Evolutionary conservation across 2,113 vertebrate species (phyloP).

Genomic region (Chunga burmeisteri): DNA sequence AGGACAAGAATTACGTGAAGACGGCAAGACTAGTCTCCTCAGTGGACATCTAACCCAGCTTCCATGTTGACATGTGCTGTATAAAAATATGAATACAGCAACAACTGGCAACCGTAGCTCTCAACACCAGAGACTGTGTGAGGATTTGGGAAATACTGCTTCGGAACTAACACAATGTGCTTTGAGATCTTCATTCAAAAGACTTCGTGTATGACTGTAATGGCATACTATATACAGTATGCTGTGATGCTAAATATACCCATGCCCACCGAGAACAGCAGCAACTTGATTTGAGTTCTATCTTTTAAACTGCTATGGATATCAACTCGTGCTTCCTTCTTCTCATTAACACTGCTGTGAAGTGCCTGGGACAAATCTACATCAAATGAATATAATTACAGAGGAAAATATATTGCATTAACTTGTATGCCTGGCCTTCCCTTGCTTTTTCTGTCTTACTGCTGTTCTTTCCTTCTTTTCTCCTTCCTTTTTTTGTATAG

Average conservation of each 20-base stretch:
- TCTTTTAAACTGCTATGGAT: neutral
- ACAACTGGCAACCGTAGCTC: neutral
- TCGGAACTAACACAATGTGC: neutral
- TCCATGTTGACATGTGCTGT: neutral
- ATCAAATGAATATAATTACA: slow-evolving; percentile 49
- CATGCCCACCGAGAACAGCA: neutral
- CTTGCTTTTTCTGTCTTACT: neutral
- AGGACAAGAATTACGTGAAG: neutral
- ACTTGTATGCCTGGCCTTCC: neutral
- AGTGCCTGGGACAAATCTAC: slow-evolving; percentile 32
- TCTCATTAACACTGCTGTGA: slow-evolving; percentile 35
- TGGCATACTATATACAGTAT: neutral
- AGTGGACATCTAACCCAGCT: neutral
- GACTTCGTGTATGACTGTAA: neutral
- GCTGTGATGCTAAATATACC: slow-evolving; percentile 33
- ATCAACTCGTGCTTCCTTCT: slow-evolving; percentile 11
- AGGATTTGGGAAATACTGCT: neutral
- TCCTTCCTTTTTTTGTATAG: neutral
- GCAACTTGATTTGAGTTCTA: neutral
- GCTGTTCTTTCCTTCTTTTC: neutral
- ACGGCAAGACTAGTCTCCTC: neutral
- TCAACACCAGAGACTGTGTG: neutral
- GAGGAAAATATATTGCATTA: slow-evolving; percentile 3
- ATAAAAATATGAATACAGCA: neutral
- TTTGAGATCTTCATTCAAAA: neutral